A percentile compares a stretch with the other conserved stretches of the same genome.
These are phyloP conservation scores for Babyrousa celebensis DNA, from an alignment of 2,797 vertebrate species.

Conservation along the genomic window DNA sequence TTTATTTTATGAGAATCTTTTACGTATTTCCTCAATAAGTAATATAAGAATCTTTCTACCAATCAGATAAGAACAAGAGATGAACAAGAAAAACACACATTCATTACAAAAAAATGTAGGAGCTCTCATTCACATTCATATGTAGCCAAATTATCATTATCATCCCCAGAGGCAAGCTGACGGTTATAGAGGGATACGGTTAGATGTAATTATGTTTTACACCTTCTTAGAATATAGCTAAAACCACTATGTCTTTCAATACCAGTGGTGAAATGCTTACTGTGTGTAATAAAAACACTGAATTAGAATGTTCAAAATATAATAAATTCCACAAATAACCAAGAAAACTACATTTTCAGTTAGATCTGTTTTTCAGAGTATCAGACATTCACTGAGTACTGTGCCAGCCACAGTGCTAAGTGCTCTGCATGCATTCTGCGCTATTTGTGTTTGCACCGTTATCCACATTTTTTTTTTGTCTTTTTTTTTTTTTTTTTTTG, in stretches of 20 bases:
- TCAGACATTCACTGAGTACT: neutral
- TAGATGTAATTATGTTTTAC: neutral
- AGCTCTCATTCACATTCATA: neutral
- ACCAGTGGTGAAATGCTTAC: neutral
- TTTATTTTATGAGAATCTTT: neutral
- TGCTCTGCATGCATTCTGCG: fast-evolving
- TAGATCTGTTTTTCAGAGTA: neutral
- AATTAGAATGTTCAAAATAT: neutral
- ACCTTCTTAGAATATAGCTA: neutral
- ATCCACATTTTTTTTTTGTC: too few relatives aligned
- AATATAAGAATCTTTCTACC: neutral
- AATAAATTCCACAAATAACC: neutral
- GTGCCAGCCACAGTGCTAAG: fast-evolving
- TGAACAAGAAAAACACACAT: neutral
- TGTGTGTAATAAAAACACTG: neutral
- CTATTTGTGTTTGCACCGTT: neutral
- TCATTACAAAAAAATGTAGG: neutral
- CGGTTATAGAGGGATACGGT: too few relatives aligned
- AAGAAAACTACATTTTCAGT: neutral
- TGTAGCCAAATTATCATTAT: neutral
- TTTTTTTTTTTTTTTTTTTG: too few relatives aligned
- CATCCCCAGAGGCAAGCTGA: neutral
- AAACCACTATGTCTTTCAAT: neutral
- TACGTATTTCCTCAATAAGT: neutral
- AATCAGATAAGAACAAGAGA: neutral